These are phyloP conservation scores for Caenorhabditis becei DNA, from an alignment of 2,888 invertebrate species.

Conservation along the genomic window DNA sequence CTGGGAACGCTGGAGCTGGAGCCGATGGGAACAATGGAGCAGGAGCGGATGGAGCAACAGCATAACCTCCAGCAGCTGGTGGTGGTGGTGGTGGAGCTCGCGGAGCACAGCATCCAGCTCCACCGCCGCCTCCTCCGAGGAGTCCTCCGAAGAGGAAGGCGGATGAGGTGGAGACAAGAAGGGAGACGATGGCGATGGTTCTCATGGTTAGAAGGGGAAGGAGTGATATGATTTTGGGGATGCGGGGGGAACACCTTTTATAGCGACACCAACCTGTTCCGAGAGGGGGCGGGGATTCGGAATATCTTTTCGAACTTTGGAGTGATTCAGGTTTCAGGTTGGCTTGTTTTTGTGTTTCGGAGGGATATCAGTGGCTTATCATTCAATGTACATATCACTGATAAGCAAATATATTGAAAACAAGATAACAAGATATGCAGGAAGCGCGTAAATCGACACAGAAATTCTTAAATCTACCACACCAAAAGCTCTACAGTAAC, in stretches of 20 bases:
- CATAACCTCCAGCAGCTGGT: slow-evolving; percentile 30
- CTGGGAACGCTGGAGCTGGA: slow-evolving; percentile 54
- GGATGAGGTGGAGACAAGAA: slow-evolving; percentile 44
- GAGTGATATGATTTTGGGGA: neutral
- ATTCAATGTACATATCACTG: no score
- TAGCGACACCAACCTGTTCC: slow-evolving; percentile 46
- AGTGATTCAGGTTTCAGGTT: slow-evolving; percentile 17
- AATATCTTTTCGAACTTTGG: slow-evolving; percentile 46
- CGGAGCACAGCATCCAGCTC: slow-evolving; percentile 38
- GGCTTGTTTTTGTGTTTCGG: slow-evolving; percentile 13
- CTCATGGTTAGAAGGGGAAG: slow-evolving; percentile 24
- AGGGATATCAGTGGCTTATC: slow-evolving; percentile 9
- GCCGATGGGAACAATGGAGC: slow-evolving; percentile 51
- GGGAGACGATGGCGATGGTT: slow-evolving; percentile 33
- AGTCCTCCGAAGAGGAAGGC: slow-evolving; percentile 49
- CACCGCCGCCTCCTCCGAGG: slow-evolving; percentile 55
- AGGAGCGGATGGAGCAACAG: slow-evolving; percentile 46
- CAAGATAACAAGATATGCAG: no score
- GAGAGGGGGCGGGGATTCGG: neutral
- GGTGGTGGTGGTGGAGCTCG: slow-evolving; percentile 35
- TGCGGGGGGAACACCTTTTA: neutral
- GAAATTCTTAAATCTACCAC: neutral
- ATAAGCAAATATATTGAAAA: no score
- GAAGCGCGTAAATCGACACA: neutral
- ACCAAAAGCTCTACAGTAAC: neutral